phyloP scores from a whole-genome alignment of 1,140 invertebrate genomes.

The Diabrotica virgifera region DNA sequence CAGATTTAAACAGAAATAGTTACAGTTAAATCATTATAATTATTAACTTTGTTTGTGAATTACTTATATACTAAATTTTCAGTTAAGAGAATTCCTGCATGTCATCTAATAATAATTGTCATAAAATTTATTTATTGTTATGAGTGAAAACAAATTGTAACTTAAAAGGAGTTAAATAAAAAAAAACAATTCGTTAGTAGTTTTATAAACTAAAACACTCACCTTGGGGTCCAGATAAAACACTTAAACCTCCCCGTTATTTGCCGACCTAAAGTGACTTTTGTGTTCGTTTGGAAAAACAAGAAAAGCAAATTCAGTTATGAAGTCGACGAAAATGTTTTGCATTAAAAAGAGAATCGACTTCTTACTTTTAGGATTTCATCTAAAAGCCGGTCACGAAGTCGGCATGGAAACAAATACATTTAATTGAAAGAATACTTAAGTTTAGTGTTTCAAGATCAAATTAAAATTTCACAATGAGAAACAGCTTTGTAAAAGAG shows the following conservation, averaged over 20 bases:
- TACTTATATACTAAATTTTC: no score
- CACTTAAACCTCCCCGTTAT: neutral
- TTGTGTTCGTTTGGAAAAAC: neutral
- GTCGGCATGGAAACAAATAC: neutral
- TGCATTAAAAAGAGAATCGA: constrained; percentile 2
- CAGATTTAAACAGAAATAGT: no score
- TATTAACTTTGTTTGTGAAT: no score
- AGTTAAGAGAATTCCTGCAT: neutral
- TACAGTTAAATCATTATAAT: no score
- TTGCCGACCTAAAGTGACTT: neutral
- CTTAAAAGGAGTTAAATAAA: neutral
- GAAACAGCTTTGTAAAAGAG: neutral
- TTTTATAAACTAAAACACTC: neutral
- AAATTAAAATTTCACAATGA: neutral
- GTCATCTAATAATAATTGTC: neutral
- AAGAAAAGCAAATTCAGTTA: neutral
- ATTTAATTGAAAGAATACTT: constrained; percentile 1
- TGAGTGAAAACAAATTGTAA: neutral
- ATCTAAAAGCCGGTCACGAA: neutral
- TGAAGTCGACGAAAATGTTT: neutral
- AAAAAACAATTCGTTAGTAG: neutral
- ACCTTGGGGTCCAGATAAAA: neutral
- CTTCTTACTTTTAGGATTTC: constrained; percentile 1
- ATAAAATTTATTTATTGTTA: neutral
- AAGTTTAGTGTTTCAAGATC: neutral